Percentiles rank a stretch among this genome's conserved stretches.
Evolutionary conservation across 1,140 invertebrate genomes (phyloP).

Genomic region (Drosophila mojavensis): DNA sequence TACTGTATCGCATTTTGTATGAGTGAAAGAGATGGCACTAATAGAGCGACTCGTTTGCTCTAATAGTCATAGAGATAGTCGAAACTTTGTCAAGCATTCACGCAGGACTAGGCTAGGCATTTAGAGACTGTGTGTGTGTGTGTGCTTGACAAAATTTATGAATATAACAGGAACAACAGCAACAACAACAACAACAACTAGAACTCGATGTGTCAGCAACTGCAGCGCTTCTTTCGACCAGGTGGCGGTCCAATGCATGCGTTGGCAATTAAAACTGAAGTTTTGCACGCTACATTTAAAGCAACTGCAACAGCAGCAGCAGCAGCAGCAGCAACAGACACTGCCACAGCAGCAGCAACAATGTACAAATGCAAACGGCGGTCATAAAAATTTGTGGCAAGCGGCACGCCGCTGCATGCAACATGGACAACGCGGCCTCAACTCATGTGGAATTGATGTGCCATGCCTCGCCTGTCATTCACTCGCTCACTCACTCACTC

Average conservation of each 20-base stretch:
- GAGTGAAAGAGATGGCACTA: not conserved
- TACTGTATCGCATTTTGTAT: not conserved
- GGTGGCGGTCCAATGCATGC: conserved; percentile 77
- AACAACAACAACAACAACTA: conserved; percentile 1
- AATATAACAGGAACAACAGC: conserved; percentile 29
- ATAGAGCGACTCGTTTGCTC: too few relatives aligned
- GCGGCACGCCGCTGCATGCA: conserved; percentile 38
- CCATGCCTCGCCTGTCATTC: conserved; percentile 70
- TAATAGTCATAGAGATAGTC: too few relatives aligned
- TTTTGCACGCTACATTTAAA: conserved; percentile 80
- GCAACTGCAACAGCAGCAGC: conserved; percentile 55
- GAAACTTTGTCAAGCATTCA: not conserved
- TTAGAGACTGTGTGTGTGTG: not conserved
- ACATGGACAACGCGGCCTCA: conserved; percentile 51
- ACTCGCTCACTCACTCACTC: conserved; percentile 39
- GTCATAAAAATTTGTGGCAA: conserved; percentile 77
- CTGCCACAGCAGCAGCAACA: conserved; percentile 46
- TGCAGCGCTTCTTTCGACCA: conserved; percentile 19
- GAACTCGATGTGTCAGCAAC: not conserved
- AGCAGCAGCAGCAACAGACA: conserved; percentile 33
- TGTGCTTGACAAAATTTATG: conserved; percentile 64
- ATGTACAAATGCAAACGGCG: conserved; percentile 70
- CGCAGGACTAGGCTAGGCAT: conserved; percentile 1
- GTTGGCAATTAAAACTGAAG: conserved; percentile 80
- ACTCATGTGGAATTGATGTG: conserved; percentile 82